Base-by-base conservation (phyloP, 2,113 vertebrate genomes). In the Cranoglanis bouderius region DNA sequence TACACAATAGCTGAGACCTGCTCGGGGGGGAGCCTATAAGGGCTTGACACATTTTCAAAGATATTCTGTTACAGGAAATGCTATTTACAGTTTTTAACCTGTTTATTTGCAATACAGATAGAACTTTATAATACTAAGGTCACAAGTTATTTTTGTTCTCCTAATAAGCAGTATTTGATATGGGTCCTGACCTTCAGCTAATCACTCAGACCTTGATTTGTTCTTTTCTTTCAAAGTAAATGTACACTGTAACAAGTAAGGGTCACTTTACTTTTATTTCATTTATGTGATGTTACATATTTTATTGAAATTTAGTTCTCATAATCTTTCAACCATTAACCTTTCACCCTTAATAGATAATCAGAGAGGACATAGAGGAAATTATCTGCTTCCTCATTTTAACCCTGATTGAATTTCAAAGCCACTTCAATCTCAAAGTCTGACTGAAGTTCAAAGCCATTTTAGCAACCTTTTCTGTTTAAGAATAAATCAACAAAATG, bases 281-380 rank as follows among this genome's bases (percentile, higher is more conserved):
- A n/a, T 89, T 70, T 82, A n/a, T n/a, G 65, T 43, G 72, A 18
- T 88, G 57, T 80, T 43, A 40, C 40, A 43, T 12, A 53, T 85
- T 59, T 72, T 46, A 61, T 88, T 65, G 29, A n/a, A 87, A 82
- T 18, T 35, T 53, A 8, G 75, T 57, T 55, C 19, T 65, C 65
- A 59, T 87, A 59, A 87, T 90, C 70, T 67, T 55, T 80, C 26
- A 65, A 43, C 72, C 32, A 43, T 61, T 89, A 81, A 83, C 53
- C 59, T 49, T 57, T 77, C 14, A 43, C 70, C 8, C 29, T 61
- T 38, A n/a, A 26, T 61, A 78, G 43, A 78, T 78, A 78, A 78
- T 78, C 43, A 78, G 43, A 78, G 19, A 78, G 46, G 46, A 78
- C 26, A 78, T 51, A 51, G 43, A 78, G 46, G 24, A 49, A 49